A percentile compares a stretch with the other conserved stretches of the same genome.
Evolutionary conservation across 2,888 invertebrate genomes (phyloP).

Genomic region (Matsumyia berberina): DNA sequence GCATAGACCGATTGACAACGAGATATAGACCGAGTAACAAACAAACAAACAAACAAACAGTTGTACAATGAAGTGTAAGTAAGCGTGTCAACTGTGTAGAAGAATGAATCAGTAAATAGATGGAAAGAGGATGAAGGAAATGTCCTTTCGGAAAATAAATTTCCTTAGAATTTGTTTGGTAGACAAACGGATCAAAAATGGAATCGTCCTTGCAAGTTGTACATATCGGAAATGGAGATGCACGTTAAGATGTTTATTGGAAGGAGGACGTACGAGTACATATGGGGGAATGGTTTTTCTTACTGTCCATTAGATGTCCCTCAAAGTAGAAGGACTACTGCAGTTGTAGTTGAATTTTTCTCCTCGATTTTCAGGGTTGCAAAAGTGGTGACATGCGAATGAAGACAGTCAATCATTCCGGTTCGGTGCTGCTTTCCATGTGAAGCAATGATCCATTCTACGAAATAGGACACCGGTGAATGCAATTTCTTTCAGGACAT

Average conservation of each 20-base stretch:
- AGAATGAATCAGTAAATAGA: not conserved
- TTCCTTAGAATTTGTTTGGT: not conserved
- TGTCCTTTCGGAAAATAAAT: not conserved
- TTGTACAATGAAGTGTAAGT: not conserved
- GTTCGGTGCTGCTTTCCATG: no score
- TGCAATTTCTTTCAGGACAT: no score
- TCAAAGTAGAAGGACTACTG: no score
- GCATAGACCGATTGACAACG: not conserved
- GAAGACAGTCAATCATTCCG: no score
- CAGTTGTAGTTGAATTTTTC: no score
- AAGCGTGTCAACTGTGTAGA: not conserved
- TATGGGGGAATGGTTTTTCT: no score
- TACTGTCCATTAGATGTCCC: no score
- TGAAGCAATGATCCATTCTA: no score
- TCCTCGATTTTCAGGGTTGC: no score
- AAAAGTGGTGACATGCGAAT: no score
- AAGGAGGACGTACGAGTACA: no score
- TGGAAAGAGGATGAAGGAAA: not conserved
- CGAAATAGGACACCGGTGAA: no score
- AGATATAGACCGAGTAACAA: not conserved
- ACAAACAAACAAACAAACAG: not conserved
- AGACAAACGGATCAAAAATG: not conserved
- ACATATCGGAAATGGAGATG: not conserved
- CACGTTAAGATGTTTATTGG: not conserved
- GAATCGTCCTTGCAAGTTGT: not conserved